Base-by-base conservation (phyloP, 2,888 invertebrate species). In the Dusona sp. region DNA sequence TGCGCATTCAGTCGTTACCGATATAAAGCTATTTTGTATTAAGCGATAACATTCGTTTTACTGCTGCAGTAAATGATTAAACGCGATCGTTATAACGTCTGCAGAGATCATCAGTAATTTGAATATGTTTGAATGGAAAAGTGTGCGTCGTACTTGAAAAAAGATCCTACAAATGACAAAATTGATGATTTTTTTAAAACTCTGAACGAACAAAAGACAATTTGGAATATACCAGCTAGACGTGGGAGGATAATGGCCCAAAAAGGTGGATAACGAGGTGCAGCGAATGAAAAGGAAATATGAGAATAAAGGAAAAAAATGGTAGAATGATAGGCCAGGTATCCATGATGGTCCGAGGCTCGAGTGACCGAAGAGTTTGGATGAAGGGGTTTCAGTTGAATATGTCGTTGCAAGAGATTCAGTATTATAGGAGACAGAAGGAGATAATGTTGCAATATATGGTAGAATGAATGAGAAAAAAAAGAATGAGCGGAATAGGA, bases 371-470 rank as follows among this genome's bases (percentile, higher is more conserved):
- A 67, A 68, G 70, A 42, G 74, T 82, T 70, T 13, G 45, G 67
- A 72, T 73, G 61, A 67, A 73, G 65, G 48, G 42, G n/a, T 38
- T 81, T 73, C 67, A 61, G 85, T 38, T 75, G 68, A 73, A 78
- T 78, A 73, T 85, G 70, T 51, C 67, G 65, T 73, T 65, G 36
- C 48, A 22, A 64, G 51, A 74, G 85, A 77, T 54, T 42, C n/a
- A 73, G 38, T 33, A 51, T 33, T 42, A 72, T 38, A 61, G 70
- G 61, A 29, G 33, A 80, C 77, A 78, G 45, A 57, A 80, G 61
- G 68, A 85, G 73, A 85, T 85, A 85, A 74, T 81, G 73, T 78
- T 64, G 78, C 67, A 73, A 73, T 61, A 78, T 38, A 73, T 67
- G 13, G 48, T 45, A 74, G 79, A 79, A 70, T 70, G 65, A 54